Conservation (phyloP, 2,113 vertebrate species). For the Chionomys nivalis region DNA sequence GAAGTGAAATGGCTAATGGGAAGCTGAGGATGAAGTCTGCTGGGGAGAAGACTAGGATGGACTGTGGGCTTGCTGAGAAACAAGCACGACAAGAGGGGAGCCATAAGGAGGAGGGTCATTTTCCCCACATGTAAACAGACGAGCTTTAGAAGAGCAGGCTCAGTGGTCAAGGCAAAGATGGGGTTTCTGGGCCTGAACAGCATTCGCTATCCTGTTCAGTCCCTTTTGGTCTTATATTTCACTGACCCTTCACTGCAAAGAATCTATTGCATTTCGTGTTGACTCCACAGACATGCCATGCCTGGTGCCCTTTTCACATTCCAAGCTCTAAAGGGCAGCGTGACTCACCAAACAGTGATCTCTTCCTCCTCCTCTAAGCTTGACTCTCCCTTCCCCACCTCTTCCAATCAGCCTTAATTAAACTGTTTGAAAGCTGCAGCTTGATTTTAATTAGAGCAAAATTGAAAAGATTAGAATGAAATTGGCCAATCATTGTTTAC, state of each 20-base stretch:
- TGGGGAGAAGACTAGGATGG: background rate
- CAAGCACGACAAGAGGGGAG: background rate
- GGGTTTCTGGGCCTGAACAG: background rate
- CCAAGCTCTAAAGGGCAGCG: background rate
- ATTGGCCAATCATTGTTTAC: conserved; percentile 81
- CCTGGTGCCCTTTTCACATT: background rate
- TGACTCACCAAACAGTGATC: background rate
- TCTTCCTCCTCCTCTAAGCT: conserved; percentile 43
- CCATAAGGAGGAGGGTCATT: background rate
- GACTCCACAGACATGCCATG: background rate
- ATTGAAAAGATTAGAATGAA: conserved; percentile 84
- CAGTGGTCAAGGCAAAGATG: background rate
- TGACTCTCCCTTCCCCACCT: conserved; percentile 63
- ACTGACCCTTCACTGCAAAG: background rate
- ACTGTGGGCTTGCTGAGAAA: background rate
- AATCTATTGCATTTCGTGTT: background rate
- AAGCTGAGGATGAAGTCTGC: background rate
- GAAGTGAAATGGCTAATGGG: background rate
- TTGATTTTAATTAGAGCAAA: conserved; percentile 88
- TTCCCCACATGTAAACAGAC: background rate
- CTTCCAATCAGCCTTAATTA: conserved; percentile 84
- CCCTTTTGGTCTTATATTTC: background rate
- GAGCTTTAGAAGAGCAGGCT: background rate
- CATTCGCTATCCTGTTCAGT: background rate
- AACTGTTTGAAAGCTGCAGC: conserved; percentile 83